Evolutionary conservation across 2,113 vertebrate genomes (phyloP), one percentile per base, ranked within the genome.

Genomic region (Pungitius pungitius): DNA sequence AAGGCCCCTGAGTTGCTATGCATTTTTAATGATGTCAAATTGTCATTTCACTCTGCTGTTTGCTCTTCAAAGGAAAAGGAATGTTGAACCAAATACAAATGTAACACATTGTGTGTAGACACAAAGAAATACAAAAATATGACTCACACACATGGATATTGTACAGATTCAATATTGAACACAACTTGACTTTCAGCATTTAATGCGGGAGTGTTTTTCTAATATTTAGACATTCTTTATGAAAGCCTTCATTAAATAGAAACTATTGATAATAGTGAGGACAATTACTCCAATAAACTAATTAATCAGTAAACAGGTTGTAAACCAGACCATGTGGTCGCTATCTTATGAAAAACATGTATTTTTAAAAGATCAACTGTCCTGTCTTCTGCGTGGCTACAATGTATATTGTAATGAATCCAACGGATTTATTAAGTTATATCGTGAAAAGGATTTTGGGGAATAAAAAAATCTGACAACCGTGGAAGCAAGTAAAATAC

Each of bases 11-110:
- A 67, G 86, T 89, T 80, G 66, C 86, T 72, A 88, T 94, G 86
- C 87, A 92, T 93, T 92, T 93, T 94, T 93, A 92, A 92, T 90
- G 87, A 81, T 85, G 72, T 69, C 87, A 92, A 87, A 91, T 92
- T 89, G 90, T 90, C 86, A 86, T 92, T 91, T 90, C 81, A 5
- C 73, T 62, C 47, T 74, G 71, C 45, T 90, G 89, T 91, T 90
- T 90, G 87, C 88, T 78, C 39, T 81, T 89, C 72, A 82, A 81
- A 85, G 71, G 59, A 52, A 75, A 78, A 80, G 40, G 24, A 60
- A 33, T 6, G 27, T 68, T 59, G 40, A 74, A 80, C 83, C 69
- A 85, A 87, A 87, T 58, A 66, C 54, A 87, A 78, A 81, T 76
- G 60, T 80, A 71, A 80, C 77, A 80, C 77, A 81, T 67, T 77